phyloP scores from a whole-genome alignment of 2,797 vertebrate species.

The Nyctibius grandis region DNA sequence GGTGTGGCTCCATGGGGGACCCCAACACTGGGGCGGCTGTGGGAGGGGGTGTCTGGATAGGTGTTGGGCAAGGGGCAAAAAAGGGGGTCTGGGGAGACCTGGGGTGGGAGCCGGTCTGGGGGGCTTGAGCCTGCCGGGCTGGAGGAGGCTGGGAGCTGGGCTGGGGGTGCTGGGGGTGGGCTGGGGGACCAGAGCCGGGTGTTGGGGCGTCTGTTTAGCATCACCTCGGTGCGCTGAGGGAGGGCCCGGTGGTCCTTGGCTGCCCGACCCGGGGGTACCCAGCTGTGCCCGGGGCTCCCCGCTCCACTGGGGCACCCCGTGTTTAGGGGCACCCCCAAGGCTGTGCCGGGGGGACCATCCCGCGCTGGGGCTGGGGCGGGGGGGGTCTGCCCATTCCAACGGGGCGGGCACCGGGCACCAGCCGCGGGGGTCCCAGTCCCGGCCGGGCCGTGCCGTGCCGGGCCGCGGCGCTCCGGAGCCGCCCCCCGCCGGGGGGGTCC shows the following conservation, averaged over 20 bases:
- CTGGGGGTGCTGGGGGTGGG: not conserved
- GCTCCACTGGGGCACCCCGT: not conserved
- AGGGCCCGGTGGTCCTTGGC: not conserved
- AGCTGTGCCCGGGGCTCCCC: not conserved
- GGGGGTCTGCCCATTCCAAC: not conserved
- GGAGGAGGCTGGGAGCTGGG: not conserved
- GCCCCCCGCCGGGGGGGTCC: slow-evolving; percentile 78
- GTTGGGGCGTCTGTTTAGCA: not conserved
- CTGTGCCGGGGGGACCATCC: too few species aligned
- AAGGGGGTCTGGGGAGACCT: rapidly evolving
- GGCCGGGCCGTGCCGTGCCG: not conserved
- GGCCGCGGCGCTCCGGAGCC: slow-evolving; percentile 80
- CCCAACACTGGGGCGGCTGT: not conserved
- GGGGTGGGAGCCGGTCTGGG: not conserved
- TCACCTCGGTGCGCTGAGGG: not conserved
- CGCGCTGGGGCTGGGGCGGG: not conserved
- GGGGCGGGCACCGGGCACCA: not conserved
- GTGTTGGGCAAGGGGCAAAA: not conserved
- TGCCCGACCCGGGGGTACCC: not conserved
- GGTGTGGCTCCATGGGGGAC: not conserved
- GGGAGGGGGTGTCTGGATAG: not conserved
- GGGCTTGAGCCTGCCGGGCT: not conserved
- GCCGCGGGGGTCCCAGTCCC: not conserved
- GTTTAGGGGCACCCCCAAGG: not conserved
- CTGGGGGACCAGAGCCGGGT: not conserved